These are phyloP conservation scores for Nasua narica DNA, from an alignment of 2,797 vertebrate species.

Conservation along the genomic window DNA sequence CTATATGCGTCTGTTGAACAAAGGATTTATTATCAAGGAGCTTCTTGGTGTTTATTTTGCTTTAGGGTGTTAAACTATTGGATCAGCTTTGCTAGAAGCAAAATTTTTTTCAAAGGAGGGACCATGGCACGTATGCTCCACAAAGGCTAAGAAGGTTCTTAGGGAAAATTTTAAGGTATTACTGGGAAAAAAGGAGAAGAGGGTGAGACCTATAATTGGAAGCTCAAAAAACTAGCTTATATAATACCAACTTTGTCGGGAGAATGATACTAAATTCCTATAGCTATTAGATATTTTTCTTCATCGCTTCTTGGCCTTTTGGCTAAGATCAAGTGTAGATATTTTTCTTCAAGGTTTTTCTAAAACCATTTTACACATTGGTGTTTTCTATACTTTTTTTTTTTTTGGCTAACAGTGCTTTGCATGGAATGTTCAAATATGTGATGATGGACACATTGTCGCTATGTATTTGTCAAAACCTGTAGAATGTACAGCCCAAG, in stretches of 20 bases:
- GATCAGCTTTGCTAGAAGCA: background rate
- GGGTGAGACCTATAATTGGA: conserved; percentile 18
- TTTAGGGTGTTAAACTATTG: conserved; percentile 10
- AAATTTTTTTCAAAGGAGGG: conserved; percentile 25
- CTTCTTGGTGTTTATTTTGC: conserved; percentile 40
- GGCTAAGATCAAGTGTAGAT: too few relatives aligned
- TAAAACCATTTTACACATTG: conserved; percentile 5
- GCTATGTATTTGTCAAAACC: background rate
- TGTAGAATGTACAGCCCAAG: background rate
- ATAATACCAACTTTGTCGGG: background rate
- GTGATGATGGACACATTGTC: background rate
- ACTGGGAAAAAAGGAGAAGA: background rate
- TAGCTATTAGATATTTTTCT: background rate
- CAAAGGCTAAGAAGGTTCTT: background rate
- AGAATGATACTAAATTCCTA: conserved; percentile 37
- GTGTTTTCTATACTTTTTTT: background rate
- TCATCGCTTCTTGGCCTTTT: too few relatives aligned
- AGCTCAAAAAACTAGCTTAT: conserved; percentile 7
- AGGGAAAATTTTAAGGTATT: background rate
- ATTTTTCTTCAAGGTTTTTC: conserved; percentile 35
- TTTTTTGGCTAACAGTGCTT: background rate
- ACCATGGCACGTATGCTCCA: background rate
- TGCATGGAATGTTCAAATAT: background rate
- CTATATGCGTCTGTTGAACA: background rate
- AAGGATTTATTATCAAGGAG: background rate